A percentile compares a stretch with the other conserved stretches of the same genome.
These are phyloP conservation scores for Enhydra lutris DNA, from an alignment of 2,113 vertebrate species.

Conservation along the genomic window DNA sequence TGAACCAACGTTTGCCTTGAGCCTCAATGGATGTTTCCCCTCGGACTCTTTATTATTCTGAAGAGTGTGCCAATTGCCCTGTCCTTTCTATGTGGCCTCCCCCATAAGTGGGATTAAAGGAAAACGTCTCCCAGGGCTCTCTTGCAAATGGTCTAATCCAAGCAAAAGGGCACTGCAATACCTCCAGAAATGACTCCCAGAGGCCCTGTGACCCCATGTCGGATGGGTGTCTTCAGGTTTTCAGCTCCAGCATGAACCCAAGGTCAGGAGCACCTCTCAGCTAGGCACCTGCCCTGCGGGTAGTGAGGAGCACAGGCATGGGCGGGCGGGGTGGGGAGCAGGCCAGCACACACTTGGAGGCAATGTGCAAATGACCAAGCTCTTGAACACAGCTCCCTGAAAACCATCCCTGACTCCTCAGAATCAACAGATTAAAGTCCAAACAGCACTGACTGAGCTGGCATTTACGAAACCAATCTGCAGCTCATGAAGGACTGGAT, in stretches of 20 bases:
- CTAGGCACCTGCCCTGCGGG: not conserved
- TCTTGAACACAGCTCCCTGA: not conserved
- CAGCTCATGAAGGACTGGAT: not conserved
- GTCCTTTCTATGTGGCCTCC: not conserved
- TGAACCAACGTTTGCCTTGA: not conserved
- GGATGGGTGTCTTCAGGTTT: not conserved
- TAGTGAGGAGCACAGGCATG: not conserved
- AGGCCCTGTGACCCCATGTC: not conserved
- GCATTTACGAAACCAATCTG: not conserved
- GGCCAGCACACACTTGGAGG: not conserved
- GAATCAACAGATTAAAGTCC: not conserved
- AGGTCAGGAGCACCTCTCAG: not conserved
- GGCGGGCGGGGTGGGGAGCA: not conserved
- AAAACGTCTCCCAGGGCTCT: not conserved
- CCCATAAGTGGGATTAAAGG: not conserved
- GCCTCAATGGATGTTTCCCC: too few relatives aligned
- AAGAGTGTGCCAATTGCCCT: not conserved
- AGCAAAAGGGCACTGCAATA: not conserved
- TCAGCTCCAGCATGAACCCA: not conserved
- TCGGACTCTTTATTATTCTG: not conserved
- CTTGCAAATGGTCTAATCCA: not conserved
- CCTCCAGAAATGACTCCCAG: not conserved
- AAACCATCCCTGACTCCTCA: not conserved
- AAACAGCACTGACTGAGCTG: not conserved
- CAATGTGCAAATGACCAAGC: accelerated